Evolutionary conservation across 2,113 vertebrate species (phyloP), one percentile per base, ranked within the genome.

Genomic region (Neofelis nebulosa): DNA sequence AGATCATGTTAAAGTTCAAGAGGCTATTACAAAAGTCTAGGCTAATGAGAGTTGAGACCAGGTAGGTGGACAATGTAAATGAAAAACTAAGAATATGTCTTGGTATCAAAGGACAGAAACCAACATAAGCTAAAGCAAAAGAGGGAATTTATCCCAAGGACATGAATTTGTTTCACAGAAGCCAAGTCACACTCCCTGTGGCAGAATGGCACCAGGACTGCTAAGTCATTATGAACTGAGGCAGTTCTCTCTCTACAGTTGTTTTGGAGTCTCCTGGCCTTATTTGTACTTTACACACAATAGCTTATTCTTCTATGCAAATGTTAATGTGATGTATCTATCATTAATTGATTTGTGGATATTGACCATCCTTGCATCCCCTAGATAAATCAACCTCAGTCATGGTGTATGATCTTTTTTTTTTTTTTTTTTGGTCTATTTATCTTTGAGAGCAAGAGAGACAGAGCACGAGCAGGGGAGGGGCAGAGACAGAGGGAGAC

Each of bases 1-100:
- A 45, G n/a, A 82, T 87, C 9, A 6, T 61, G 11, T 48, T 52
- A 78, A 71, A 84, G 23, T 89, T 91, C 90, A 91, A 52, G 0
- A 74, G 38, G 21, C 81, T 52, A 89, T 91, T 93, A 82, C 8
- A 95, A 89, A 95, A 94, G 76, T 63, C 48, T 9, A 89, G 29
- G 73, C 71, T 91, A 27, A 29, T 92, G 57, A 83, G 38, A 96
- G 21, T 68, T 92, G 84, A 93, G 71, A 91, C 48, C 84, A 88
- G 29, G 15, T 18, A 80, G 12, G 41, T 76, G 71, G 38, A 55
- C 45, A 84, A 41, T 29, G 0, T 76, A 91, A 74, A 95, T 74
- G 23, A 38, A 29, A 89, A 84, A 91, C 63, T 81, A 25, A 50
- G 33, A 85, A 11, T 68, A 4, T 66, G 9, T 50, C 48, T 83